phyloP scores from a whole-genome alignment of 53 echinoderm and acorn worm species.

The Stichopus horrens region DNA sequence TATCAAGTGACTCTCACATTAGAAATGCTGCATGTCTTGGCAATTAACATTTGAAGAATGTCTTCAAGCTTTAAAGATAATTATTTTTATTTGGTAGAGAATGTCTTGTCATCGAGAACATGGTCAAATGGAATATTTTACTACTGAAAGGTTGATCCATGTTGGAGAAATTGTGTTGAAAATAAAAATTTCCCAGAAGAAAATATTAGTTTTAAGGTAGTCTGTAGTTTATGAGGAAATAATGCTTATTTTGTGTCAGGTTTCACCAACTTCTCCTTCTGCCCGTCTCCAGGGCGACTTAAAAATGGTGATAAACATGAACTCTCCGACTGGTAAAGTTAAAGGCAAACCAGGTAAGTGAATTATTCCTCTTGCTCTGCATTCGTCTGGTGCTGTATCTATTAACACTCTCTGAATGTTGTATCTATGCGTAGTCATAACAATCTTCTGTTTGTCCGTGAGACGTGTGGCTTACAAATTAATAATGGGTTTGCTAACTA shows the following conservation, averaged over 20 bases:
- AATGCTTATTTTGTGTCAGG: slow-evolving; percentile 37
- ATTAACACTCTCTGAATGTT: neutral
- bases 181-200: no score
- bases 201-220: neutral
- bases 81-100: no score
- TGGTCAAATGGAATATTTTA: no score
- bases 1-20: no score
- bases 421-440: neutral
- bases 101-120: no score
- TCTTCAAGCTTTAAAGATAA: no score
- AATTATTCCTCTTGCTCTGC: neutral
- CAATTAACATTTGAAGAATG: no score
- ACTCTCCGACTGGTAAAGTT: slow-evolving; percentile 54
- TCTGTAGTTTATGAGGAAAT: slow-evolving; percentile 5
- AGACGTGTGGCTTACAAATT: neutral
- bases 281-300: slow-evolving; percentile 93
- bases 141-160: no score
- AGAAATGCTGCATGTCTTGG: no score
- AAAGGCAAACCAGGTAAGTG: slow-evolving; percentile 50
- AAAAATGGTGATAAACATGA: slow-evolving; percentile 96
- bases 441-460: neutral
- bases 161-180: no score
- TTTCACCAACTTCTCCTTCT: slow-evolving; percentile 60
- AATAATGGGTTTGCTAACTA: neutral
- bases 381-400: neutral